phyloP scores from a whole-genome alignment of 1,140 invertebrate species.

The Hylaeus volcanicus region DNA sequence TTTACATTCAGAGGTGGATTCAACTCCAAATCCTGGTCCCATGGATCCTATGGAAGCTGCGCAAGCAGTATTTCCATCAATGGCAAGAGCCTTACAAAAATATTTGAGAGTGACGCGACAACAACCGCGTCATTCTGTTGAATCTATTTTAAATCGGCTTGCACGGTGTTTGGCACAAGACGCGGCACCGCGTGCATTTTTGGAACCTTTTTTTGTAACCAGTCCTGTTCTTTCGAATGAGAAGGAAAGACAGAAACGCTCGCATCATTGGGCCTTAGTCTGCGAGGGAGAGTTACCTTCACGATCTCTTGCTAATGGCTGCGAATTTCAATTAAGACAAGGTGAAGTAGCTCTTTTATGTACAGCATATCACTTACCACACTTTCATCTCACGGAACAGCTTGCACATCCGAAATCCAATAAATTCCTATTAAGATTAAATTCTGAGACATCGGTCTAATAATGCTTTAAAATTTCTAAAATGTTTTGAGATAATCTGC shows the following conservation, averaged over 20 bases:
- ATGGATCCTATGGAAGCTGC: slow-evolving; percentile 97
- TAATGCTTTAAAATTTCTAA: slow-evolving; percentile 5
- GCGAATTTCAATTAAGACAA: slow-evolving; percentile 94
- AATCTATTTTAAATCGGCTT: slow-evolving; percentile 93
- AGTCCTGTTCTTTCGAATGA: slow-evolving; percentile 90
- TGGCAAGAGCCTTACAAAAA: slow-evolving; percentile 97
- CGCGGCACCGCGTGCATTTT: slow-evolving; percentile 94
- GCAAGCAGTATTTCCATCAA: slow-evolving; percentile 97
- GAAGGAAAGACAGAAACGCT: slow-evolving; percentile 85
- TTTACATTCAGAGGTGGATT: slow-evolving; percentile 84
- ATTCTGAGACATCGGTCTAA: slow-evolving; percentile 98
- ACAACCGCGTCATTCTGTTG: slow-evolving; percentile 96
- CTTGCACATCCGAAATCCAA: slow-evolving; percentile 97
- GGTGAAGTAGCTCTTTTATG: slow-evolving; percentile 96
- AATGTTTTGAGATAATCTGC: slow-evolving; percentile 12
- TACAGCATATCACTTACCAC: slow-evolving; percentile 90
- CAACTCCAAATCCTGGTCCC: slow-evolving; percentile 81
- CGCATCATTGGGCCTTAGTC: slow-evolving; percentile 96
- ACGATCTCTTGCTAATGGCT: slow-evolving; percentile 89
- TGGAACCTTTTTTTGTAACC: slow-evolving; percentile 92
- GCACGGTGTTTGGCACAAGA: slow-evolving; percentile 95
- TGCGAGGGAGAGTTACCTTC: slow-evolving; percentile 93
- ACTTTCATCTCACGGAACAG: slow-evolving; percentile 96
- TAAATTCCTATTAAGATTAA: slow-evolving; percentile 95
- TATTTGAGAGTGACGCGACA: slow-evolving; percentile 96